phyloP scores from a whole-genome alignment of 2,797 vertebrate species.

The Vireo griseus region DNA sequence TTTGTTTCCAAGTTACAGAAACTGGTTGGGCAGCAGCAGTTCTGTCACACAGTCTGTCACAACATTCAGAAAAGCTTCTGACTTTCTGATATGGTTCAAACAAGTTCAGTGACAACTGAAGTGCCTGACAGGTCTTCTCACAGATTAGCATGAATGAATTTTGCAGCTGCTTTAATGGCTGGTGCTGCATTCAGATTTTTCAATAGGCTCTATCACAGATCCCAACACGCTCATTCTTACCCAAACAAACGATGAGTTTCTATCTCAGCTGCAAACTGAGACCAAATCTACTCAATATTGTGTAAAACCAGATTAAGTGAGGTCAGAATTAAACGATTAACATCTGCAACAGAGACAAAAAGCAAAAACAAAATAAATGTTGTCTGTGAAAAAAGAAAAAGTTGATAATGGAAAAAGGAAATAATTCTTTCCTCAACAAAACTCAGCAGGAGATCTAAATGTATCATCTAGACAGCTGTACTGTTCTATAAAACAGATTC shows the following conservation, averaged over 20 bases:
- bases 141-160: neutral
- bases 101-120: neutral
- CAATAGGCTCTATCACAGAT: neutral
- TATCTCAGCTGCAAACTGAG: neutral
- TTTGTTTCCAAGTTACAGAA: neutral
- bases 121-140: neutral
- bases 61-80: neutral
- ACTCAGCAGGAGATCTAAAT: neutral
- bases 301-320: neutral
- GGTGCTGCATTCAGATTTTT: neutral
- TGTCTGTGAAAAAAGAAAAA: neutral
- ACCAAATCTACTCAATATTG: neutral
- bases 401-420: neutral
- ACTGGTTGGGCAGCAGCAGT: neutral
- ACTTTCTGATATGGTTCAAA: neutral
- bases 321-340: neutral
- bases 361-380: neutral
- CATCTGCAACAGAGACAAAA: neutral
- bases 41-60: neutral
- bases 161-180: neutral
- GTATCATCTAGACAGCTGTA: slow-evolving; percentile 12
- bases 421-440: neutral
- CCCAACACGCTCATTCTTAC: neutral
- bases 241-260: neutral
- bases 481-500: neutral